Evolutionary conservation across 2,797 vertebrate genomes (phyloP), one percentile per base, ranked within the genome.

Genomic region (Enteromius radiatus): DNA sequence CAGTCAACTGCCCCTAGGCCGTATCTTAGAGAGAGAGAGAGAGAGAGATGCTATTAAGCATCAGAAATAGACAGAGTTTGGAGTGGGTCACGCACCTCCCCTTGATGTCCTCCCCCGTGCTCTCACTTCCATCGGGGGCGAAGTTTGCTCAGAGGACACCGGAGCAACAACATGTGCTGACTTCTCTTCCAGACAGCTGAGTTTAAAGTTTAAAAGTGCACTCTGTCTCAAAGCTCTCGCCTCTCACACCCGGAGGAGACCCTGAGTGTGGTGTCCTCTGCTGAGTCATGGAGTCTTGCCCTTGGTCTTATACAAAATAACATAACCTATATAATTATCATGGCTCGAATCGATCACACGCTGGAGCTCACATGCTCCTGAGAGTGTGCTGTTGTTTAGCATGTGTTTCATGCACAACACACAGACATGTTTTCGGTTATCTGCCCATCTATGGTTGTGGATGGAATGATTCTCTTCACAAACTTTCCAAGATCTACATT

Each of bases 21-120:
- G 43, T 76, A 82, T 86, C 71, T 63, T 63, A 86, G 80, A 67
- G 64, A 78, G 64, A 68, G 80, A 86, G 80, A 67, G 64, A 78
- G 64, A 68, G 80, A 84, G 74, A 87, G 26, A 86, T 84, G 79
- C 71, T 84, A 61, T 84, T 80, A 85, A 80, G 75, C 73, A 82
- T 81, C 70, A 47, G 69, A 54, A 81, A 81, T 77, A 81, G 73
- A 81, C 23, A n/a, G 80, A 19, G 43, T 80, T 78, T 56, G 67
- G 71, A 85, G 64, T 74, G 65, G 21, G 61, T 43, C 78, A 65
- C 31, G 54, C 41, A 80, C 59, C 28, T 38, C 75, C 31, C 59
- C 26, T 64, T 31, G 64, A 36, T 81, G 70, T 26, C 70, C 64
- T 79, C 21, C 49, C 36, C 41, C 36, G 8, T 76, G 75, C 41